Conservation (phyloP, 2,888 invertebrate species). For the Sisyra nigra region DNA sequence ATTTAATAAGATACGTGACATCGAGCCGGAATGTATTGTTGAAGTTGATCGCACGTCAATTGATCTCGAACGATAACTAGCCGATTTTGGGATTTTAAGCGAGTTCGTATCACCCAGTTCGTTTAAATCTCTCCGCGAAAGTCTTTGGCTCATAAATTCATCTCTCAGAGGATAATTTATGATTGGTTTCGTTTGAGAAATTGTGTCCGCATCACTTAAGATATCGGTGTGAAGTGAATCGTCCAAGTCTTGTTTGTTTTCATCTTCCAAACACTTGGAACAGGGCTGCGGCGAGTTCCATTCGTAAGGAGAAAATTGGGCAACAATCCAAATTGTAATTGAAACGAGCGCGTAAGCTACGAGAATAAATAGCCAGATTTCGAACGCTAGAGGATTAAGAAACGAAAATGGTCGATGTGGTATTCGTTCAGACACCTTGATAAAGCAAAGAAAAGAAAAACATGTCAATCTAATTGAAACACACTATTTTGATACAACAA, state of each 20-base stretch:
- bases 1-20: too few relatives aligned
- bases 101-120: neutral
- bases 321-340: conserved; percentile 68
- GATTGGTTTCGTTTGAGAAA: neutral
- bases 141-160: neutral
- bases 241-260: conserved; percentile 15
- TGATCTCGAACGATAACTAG: neutral
- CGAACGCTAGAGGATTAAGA: conserved; percentile 66
- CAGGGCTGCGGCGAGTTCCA: conserved; percentile 48
- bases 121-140: neutral
- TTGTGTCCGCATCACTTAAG: neutral
- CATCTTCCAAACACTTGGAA: conserved; percentile 28
- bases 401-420: conserved; percentile 65
- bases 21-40: neutral
- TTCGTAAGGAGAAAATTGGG: conserved; percentile 70
- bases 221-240: conserved; percentile 4
- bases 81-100: neutral
- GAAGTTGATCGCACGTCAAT: neutral
- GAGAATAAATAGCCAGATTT: conserved; percentile 71
- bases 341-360: conserved; percentile 67
- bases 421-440: conserved; percentile 41
- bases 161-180: neutral
- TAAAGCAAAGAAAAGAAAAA: conserved; percentile 3
- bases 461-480: neutral
- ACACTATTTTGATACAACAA: conserved; percentile 1